These are phyloP conservation scores for Xyliphius kryptos DNA, from an alignment of 2,113 vertebrate species.

Conservation along the genomic window DNA sequence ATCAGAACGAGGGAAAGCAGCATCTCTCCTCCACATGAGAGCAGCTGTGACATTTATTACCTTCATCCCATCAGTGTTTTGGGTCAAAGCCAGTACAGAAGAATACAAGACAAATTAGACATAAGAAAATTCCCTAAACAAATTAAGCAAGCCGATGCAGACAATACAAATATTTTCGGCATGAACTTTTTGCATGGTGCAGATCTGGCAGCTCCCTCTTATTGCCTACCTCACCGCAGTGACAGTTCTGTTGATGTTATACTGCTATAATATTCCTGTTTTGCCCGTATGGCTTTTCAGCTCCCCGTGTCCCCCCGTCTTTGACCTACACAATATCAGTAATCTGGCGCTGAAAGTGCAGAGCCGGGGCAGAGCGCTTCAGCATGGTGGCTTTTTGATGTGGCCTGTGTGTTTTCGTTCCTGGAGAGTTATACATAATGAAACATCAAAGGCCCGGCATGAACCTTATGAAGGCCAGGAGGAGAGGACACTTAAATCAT, in stretches of 20 bases:
- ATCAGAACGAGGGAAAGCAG: conserved; percentile 64
- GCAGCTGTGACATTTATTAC: conserved; percentile 51
- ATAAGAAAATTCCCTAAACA: not conserved
- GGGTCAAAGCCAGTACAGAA: conserved; percentile 15
- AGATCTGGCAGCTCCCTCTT: not conserved
- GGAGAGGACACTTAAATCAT: conserved; percentile 45
- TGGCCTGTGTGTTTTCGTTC: conserved; percentile 52
- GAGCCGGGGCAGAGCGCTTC: conserved; percentile 20
- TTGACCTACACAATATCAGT: conserved; percentile 25
- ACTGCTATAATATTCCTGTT: conserved; percentile 25
- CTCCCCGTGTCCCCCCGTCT: conserved; percentile 18
- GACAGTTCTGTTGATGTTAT: not conserved
- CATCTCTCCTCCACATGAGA: conserved; percentile 65
- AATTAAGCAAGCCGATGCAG: not conserved
- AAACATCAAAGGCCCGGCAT: conserved; percentile 57
- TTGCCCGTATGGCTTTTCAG: conserved; percentile 24
- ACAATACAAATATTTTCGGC: conserved; percentile 3
- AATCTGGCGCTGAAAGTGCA: conserved; percentile 43
- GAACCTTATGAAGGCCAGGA: conserved; percentile 35
- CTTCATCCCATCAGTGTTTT: conserved; percentile 28
- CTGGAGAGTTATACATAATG: conserved; percentile 52
- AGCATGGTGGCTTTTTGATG: conserved; percentile 43
- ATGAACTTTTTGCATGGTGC: too few relatives aligned
- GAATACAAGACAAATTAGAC: not conserved
- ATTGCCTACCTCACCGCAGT: too few relatives aligned